Conservation (phyloP, 2,888 invertebrate species). For the Chelonus formosanus region DNA sequence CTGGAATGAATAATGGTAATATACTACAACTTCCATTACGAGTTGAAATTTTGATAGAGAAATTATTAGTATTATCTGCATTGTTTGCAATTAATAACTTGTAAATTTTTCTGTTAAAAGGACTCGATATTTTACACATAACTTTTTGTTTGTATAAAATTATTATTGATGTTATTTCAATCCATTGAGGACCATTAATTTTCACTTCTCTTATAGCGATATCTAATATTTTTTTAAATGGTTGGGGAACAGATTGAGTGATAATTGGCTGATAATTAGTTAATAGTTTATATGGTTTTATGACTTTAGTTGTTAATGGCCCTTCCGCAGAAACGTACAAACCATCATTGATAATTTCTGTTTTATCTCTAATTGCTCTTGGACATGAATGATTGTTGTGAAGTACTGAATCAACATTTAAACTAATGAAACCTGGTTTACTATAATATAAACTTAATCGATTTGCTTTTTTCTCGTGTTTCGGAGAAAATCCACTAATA, state of each 20-base stretch:
- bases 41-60: constrained; percentile 51
- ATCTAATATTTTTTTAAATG: constrained; percentile 53
- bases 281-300: constrained; percentile 50
- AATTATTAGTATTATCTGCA: constrained; percentile 46
- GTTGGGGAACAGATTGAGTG: constrained; percentile 38
- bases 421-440: constrained; percentile 42
- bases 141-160: constrained; percentile 54
- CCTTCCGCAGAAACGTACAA: constrained; percentile 48
- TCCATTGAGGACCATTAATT: constrained; percentile 42
- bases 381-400: constrained; percentile 31
- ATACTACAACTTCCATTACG: constrained; percentile 46
- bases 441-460: constrained; percentile 44
- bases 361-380: constrained; percentile 23
- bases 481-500: constrained; percentile 39
- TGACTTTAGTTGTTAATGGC: constrained; percentile 50
- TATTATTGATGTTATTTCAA: constrained; percentile 49
- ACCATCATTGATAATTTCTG: constrained; percentile 49
- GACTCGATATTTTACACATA: constrained; percentile 52
- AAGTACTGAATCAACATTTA: constrained; percentile 38
- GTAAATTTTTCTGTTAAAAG: constrained; percentile 58
- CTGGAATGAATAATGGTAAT: constrained; percentile 58
- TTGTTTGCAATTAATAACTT: constrained; percentile 53
- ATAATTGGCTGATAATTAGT: constrained; percentile 42
- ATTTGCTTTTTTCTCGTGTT: constrained; percentile 32
- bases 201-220: constrained; percentile 55